Conservation (phyloP, 92 coral and sea anemone genomes). For the Actinostola sp. region DNA sequence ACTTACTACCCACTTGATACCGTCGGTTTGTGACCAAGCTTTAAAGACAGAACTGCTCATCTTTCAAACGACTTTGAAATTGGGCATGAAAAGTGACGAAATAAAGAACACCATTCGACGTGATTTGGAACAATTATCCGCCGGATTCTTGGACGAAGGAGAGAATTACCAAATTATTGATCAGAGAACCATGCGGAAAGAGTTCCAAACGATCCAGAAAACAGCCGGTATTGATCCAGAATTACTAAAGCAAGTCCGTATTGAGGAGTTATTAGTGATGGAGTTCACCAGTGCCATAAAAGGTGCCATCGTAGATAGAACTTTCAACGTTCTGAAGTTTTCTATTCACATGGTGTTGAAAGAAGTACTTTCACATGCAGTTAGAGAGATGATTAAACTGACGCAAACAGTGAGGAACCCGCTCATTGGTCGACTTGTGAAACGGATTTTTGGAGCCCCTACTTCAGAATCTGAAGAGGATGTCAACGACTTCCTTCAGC, state of each 20-base stretch:
- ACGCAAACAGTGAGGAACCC: constrained; percentile 24
- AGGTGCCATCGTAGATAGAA: constrained; percentile 38
- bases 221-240: constrained; percentile 4
- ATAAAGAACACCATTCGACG: constrained; percentile 18
- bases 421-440: constrained; percentile 22
- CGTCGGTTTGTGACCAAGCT: constrained; percentile 37
- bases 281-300: constrained; percentile 44
- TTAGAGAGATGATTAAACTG: constrained; percentile 31
- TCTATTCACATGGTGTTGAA: constrained; percentile 27
- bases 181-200: constrained; percentile 12
- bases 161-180: constrained; percentile 27
- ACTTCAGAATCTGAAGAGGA: constrained; percentile 7
- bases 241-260: neutral
- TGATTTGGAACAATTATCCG: constrained; percentile 13
- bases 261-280: constrained; percentile 33
- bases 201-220: constrained; percentile 12
- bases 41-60: constrained; percentile 30
- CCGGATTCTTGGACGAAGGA: constrained; percentile 26
- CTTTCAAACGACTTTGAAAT: constrained; percentile 11
- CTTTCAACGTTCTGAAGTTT: constrained; percentile 42
- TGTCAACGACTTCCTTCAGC: constrained; percentile 15
- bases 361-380: constrained; percentile 30
- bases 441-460: constrained; percentile 22
- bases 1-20: constrained; percentile 17
- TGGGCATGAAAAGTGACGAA: constrained; percentile 8